Percentiles rank a stretch among this genome's conserved stretches.
Conservation (phyloP, 1,140 invertebrate genomes). For the Bombyx mori region ASM3026992v2 NC_085129.1:14492501-14493000, state of each 20-base stretch:
- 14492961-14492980: too few relatives aligned
- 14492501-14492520: not conserved
- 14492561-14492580: constrained; percentile 30
- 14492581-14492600: constrained; percentile 32
- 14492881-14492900: too few relatives aligned
- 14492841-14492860: too few relatives aligned
- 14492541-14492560: constrained; percentile 12
- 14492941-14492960: too few relatives aligned
- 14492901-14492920: too few relatives aligned
- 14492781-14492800: too few relatives aligned
- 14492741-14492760: not conserved
- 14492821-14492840: too few relatives aligned
- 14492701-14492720: constrained; percentile 5
- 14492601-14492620: constrained; percentile 63
- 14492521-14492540: constrained; percentile 3
- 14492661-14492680: constrained; percentile 19
- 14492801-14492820: too few relatives aligned
- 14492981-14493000: too few relatives aligned
- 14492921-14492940: too few relatives aligned
- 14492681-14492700: constrained; percentile 1
- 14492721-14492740: constrained; percentile 7
- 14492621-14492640: constrained; percentile 42
- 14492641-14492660: constrained; percentile 49
- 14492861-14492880: too few relatives aligned
- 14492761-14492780: not conserved